Percentiles rank a stretch among this genome's conserved stretches.
Evolutionary conservation across 2,888 invertebrate species (phyloP).

Genomic region (Junonia oenone): DNA sequence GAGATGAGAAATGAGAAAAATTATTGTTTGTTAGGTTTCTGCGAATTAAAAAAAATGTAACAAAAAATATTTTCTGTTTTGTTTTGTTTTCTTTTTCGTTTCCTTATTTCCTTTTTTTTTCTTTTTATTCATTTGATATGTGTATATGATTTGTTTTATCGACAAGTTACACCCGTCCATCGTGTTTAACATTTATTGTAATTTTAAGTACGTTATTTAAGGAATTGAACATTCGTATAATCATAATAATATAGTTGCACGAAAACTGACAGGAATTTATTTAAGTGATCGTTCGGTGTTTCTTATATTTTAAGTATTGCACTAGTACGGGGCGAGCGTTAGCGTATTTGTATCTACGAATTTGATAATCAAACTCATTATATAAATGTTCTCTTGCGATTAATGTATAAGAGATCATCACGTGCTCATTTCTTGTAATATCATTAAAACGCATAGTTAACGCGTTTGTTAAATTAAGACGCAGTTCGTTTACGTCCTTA

Average conservation of each 20-base stretch:
- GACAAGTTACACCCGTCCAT: slow-evolving; percentile 80
- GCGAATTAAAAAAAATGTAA: slow-evolving; percentile 79
- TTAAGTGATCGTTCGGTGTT: slow-evolving; percentile 64
- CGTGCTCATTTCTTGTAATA: slow-evolving; percentile 51
- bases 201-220: slow-evolving; percentile 72
- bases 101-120: slow-evolving; percentile 40
- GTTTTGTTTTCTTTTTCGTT: slow-evolving; percentile 60
- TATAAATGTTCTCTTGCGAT: slow-evolving; percentile 52
- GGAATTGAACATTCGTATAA: slow-evolving; percentile 59
- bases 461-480: neutral
- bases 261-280: slow-evolving; percentile 59
- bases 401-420: slow-evolving; percentile 48
- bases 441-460: neutral
- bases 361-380: slow-evolving; percentile 54
- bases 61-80: slow-evolving; percentile 69
- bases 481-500: neutral
- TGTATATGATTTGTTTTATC: slow-evolving; percentile 40
- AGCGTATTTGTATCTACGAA: slow-evolving; percentile 57
- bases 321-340: slow-evolving; percentile 47
- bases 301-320: slow-evolving; percentile 64
- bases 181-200: slow-evolving; percentile 73
- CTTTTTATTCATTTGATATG: slow-evolving; percentile 32
- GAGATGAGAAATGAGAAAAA: slow-evolving; percentile 70
- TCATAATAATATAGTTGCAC: slow-evolving; percentile 67
- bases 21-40: slow-evolving; percentile 81